These are phyloP conservation scores for Pterois miles DNA, from an alignment of 2,797 vertebrate species.

Conservation along the genomic window DNA sequence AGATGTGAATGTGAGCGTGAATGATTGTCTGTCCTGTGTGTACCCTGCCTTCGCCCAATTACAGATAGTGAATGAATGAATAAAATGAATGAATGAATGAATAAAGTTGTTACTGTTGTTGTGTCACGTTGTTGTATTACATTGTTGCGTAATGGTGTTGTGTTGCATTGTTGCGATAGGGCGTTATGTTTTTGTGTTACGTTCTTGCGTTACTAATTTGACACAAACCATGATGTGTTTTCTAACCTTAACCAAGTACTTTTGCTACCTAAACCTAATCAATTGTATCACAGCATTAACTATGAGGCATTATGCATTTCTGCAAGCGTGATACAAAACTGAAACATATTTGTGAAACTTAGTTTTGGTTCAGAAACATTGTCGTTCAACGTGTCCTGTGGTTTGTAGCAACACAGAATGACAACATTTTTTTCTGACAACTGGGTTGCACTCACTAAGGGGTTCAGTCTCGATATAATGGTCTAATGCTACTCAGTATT, in stretches of 20 bases:
- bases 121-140: rapidly evolving
- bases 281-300: background rate
- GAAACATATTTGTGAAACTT: too few relatives aligned
- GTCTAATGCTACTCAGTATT: constrained; percentile 12
- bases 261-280: background rate
- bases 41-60: too few relatives aligned
- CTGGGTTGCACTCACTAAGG: background rate
- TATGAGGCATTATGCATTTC: background rate
- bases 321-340: background rate
- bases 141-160: too few relatives aligned
- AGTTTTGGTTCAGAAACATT: background rate
- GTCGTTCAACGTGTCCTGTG: background rate
- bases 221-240: too few relatives aligned
- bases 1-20: too few relatives aligned
- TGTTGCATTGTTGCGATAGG: background rate
- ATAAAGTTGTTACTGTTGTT: too few relatives aligned
- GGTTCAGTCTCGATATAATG: background rate
- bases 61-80: too few relatives aligned
- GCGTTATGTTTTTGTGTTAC: background rate
- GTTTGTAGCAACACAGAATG: background rate
- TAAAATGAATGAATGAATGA: too few relatives aligned
- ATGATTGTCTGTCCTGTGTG: too few relatives aligned
- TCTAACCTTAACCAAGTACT: background rate
- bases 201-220: too few relatives aligned
- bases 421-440: background rate